Conservation (phyloP, 2,888 invertebrate genomes). For the Empis stercorea region DNA sequence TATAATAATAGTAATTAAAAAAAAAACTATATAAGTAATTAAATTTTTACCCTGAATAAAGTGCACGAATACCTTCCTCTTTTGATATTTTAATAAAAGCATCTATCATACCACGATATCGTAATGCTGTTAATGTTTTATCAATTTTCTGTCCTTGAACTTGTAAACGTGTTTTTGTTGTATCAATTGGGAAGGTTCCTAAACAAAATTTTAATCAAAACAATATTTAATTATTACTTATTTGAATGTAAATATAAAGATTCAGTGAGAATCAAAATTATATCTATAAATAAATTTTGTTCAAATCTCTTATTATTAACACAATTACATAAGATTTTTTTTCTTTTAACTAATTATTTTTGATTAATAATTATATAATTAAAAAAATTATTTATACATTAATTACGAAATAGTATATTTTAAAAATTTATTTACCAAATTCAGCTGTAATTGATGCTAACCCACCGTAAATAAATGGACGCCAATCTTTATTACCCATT, state of each 20-base stretch:
- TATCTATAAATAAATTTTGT: no score
- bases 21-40: background rate
- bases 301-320: no score
- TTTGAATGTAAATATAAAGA: no score
- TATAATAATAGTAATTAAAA: no score
- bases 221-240: background rate
- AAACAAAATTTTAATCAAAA: slow-evolving; percentile 8
- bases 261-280: no score
- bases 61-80: slow-evolving; percentile 73
- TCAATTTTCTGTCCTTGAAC: slow-evolving; percentile 84
- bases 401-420: no score
- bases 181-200: slow-evolving; percentile 96
- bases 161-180: slow-evolving; percentile 86
- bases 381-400: no score
- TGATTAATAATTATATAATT: no score
- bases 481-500: slow-evolving; percentile 60
- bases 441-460: slow-evolving; percentile 87
- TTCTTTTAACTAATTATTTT: no score
- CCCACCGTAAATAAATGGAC: slow-evolving; percentile 90
- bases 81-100: slow-evolving; percentile 73
- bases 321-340: no score
- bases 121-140: slow-evolving; percentile 55
- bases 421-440: slow-evolving; percentile 55
- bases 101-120: slow-evolving; percentile 86
- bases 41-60: slow-evolving; percentile 67